Evolutionary conservation across 2,113 vertebrate species (phyloP).

Genomic region (Carassius auratus): DNA sequence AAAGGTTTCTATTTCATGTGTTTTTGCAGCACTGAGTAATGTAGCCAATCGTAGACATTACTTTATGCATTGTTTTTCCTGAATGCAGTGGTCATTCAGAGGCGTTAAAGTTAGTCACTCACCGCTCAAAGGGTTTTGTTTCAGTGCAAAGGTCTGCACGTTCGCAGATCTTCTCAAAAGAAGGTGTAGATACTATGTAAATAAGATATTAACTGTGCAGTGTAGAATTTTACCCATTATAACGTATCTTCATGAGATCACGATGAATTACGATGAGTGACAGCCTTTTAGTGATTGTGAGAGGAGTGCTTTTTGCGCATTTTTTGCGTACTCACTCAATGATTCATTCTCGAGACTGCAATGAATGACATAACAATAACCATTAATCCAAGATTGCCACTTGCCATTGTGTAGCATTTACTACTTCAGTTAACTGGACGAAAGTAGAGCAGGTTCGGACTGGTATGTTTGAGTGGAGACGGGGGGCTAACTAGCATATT

Average conservation of each 20-base stretch:
- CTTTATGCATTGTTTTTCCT: neutral
- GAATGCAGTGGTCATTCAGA: neutral
- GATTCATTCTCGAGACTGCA: neutral
- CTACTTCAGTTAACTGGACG: neutral
- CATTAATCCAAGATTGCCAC: neutral
- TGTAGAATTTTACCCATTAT: neutral
- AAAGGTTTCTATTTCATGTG: neutral
- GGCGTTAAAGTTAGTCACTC: neutral
- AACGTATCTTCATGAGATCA: neutral
- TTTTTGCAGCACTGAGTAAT: neutral
- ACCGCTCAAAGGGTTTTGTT: neutral
- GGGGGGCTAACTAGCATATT: neutral
- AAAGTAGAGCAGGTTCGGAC: neutral
- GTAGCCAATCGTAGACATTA: neutral
- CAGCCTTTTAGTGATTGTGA: neutral
- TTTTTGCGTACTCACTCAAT: neutral
- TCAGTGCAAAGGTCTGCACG: too few relatives aligned
- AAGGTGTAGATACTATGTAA: neutral
- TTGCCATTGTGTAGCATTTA: neutral
- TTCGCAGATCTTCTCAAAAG: neutral
- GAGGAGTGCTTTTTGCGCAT: neutral
- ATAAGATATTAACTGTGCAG: neutral
- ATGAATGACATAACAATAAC: neutral
- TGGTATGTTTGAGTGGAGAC: neutral
- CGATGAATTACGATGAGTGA: neutral